These are phyloP conservation scores for Sarotherodon lohbergeri DNA, from an alignment of 2,113 vertebrate genomes.

Conservation along the genomic window DNA sequence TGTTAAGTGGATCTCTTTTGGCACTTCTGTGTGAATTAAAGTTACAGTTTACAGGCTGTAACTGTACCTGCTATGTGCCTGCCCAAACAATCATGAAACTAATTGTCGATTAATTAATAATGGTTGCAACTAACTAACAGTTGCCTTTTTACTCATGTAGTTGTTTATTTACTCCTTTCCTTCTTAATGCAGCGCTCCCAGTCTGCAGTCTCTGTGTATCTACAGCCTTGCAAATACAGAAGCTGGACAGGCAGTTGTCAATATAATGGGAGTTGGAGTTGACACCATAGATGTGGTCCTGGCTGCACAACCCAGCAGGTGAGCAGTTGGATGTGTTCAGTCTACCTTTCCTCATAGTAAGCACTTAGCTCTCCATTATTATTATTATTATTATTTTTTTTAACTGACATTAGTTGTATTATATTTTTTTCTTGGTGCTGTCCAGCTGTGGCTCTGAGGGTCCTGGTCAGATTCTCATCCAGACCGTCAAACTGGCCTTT, in stretches of 20 bases:
- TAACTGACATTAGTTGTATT: not conserved
- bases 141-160: not conserved
- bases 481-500: slow-evolving; percentile 94
- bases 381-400: not conserved
- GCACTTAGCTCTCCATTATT: not conserved
- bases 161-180: not conserved
- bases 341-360: not conserved
- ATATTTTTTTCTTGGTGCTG: not conserved
- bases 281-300: slow-evolving; percentile 94
- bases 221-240: slow-evolving; percentile 95
- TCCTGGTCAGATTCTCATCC: slow-evolving; percentile 92
- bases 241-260: slow-evolving; percentile 92
- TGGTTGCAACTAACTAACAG: not conserved
- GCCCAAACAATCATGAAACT: not conserved
- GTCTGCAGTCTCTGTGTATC: slow-evolving; percentile 91
- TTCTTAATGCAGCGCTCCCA: slow-evolving; percentile 71
- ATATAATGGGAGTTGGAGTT: slow-evolving; percentile 96
- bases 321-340: not conserved
- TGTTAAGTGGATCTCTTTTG: not conserved
- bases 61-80: not conserved
- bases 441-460: slow-evolving; percentile 84
- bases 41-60: not conserved
- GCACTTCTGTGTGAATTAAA: not conserved
- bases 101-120: not conserved
- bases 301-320: slow-evolving; percentile 90